Evolutionary conservation across 2,797 vertebrate genomes (phyloP).

Genomic region (Chrosomus eos): DNA sequence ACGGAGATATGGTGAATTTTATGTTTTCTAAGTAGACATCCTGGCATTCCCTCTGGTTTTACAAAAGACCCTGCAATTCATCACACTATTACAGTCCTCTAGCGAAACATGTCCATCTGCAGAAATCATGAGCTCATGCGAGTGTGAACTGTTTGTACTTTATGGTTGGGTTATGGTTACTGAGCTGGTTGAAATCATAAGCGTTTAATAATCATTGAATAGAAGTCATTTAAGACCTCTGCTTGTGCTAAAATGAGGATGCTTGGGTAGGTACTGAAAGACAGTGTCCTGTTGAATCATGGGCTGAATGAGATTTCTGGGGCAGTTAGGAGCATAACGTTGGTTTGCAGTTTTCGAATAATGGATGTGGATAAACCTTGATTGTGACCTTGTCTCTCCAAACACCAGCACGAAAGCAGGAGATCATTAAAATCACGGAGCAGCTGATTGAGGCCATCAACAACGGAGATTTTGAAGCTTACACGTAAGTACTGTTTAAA

Average conservation of each 20-base stretch:
- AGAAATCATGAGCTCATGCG: background rate
- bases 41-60: constrained; percentile 26
- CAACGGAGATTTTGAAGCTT: constrained; percentile 98
- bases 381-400: constrained; percentile 22
- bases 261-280: background rate
- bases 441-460: constrained; percentile 99
- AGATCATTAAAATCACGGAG: constrained; percentile 99
- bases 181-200: constrained; percentile 11
- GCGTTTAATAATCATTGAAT: background rate
- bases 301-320: background rate
- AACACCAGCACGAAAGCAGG: constrained; percentile 93
- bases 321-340: background rate
- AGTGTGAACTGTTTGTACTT: background rate
- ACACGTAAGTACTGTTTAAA: constrained; percentile 86
- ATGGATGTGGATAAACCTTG: background rate
- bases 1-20: background rate
- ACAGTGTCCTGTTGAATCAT: background rate
- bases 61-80: background rate
- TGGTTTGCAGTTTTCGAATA: constrained; percentile 18
- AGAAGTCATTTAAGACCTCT: background rate
- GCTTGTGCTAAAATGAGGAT: constrained; percentile 5
- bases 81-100: background rate
- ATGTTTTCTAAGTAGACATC: background rate
- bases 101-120: background rate
- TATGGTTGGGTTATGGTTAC: background rate